Conservation (phyloP, 2,113 vertebrate genomes). For the Mellivora capensis region DNA sequence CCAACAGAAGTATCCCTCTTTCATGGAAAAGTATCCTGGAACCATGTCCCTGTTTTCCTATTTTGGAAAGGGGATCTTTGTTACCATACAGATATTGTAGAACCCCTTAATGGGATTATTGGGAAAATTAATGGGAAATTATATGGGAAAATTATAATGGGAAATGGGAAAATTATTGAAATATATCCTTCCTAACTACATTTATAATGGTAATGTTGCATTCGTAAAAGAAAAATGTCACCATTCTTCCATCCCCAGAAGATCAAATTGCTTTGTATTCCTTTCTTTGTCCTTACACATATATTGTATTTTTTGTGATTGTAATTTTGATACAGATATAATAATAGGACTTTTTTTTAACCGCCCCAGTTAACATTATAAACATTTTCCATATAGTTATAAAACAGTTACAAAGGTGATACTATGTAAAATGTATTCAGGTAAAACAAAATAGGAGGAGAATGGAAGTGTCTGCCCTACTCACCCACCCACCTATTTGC, state of each 20-base stretch:
- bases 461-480: background rate
- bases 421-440: background rate
- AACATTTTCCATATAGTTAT: background rate
- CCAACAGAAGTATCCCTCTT: background rate
- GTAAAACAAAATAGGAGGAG: background rate
- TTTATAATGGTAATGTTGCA: background rate
- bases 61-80: background rate
- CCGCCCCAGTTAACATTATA: background rate
- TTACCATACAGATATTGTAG: background rate
- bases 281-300: conserved; percentile 6
- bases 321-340: background rate
- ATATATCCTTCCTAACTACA: background rate
- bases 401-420: background rate
- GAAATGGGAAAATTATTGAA: background rate
- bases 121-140: too few species aligned
- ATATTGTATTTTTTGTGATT: background rate
- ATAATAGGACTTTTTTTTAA: background rate
- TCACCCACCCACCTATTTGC: background rate
- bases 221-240: conserved; percentile 34
- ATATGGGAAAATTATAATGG: too few species aligned
- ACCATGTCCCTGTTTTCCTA: background rate
- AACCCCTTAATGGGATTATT: background rate
- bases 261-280: background rate
- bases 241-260: background rate
- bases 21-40: background rate